Conservation (phyloP, 2,888 invertebrate genomes). For the Drosophila paranaensis region DNA sequence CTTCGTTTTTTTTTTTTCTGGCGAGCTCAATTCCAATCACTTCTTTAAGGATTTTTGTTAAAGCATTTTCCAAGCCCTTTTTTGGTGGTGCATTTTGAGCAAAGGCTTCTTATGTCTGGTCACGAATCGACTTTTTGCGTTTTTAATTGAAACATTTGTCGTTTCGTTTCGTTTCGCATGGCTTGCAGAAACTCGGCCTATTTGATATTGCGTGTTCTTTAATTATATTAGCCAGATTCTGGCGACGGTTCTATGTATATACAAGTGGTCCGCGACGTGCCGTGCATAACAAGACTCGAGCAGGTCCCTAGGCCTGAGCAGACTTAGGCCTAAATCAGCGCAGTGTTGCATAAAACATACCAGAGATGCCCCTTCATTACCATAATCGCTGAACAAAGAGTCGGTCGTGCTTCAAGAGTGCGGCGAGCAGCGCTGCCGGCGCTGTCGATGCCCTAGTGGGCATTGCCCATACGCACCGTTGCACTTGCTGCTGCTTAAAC, state of each 20-base stretch:
- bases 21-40: neutral
- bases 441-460: slow-evolving; percentile 19
- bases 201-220: slow-evolving; percentile 27
- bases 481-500: slow-evolving; percentile 54
- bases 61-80: neutral
- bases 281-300: slow-evolving; percentile 40
- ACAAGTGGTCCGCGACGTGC: slow-evolving; percentile 53
- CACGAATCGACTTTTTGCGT: slow-evolving; percentile 21
- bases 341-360: slow-evolving; percentile 50
- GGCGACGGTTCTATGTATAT: slow-evolving; percentile 17
- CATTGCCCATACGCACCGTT: slow-evolving; percentile 57
- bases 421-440: neutral
- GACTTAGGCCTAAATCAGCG: slow-evolving; percentile 29
- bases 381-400: slow-evolving; percentile 62
- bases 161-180: neutral
- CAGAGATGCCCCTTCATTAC: slow-evolving; percentile 65
- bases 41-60: neutral
- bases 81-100: neutral
- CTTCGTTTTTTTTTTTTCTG: neutral
- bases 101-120: neutral
- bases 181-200: slow-evolving; percentile 18
- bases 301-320: slow-evolving; percentile 3
- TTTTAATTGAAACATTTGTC: slow-evolving; percentile 71
- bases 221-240: slow-evolving; percentile 66
- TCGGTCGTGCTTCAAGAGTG: slow-evolving; percentile 44